These are phyloP conservation scores for Tromatobia lineatoria DNA, from an alignment of 2,888 invertebrate genomes.

Conservation along the genomic window DNA sequence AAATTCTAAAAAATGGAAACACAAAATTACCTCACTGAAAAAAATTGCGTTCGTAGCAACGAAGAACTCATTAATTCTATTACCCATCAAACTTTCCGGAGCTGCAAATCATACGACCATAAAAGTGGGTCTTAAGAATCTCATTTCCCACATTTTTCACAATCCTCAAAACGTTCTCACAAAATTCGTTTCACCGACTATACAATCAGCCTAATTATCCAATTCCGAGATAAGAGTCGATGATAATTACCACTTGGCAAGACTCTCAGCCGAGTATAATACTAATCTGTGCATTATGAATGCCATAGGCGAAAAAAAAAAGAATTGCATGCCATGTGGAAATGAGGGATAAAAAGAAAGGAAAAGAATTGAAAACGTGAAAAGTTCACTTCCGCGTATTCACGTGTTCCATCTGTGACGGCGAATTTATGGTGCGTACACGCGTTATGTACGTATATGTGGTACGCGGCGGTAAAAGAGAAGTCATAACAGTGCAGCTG, in stretches of 20 bases:
- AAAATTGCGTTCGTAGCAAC: too few species aligned
- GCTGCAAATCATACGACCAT: constrained; percentile 3
- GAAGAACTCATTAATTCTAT: too few species aligned
- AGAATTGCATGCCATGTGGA: background rate
- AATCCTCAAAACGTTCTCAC: background rate
- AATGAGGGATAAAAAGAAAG: constrained; percentile 2
- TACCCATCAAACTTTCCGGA: background rate
- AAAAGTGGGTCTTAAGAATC: background rate
- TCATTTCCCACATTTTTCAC: background rate
- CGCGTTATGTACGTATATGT: constrained; percentile 7
- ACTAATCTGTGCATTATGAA: constrained; percentile 2
- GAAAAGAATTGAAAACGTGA: constrained; percentile 29
- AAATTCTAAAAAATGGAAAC: too few species aligned
- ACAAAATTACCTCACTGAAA: too few species aligned
- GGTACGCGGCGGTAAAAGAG: constrained; percentile 12
- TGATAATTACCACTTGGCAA: constrained; percentile 1
- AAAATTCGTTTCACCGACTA: background rate
- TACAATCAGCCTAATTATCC: constrained; percentile 1
- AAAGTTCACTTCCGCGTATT: constrained; percentile 30
- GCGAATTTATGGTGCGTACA: background rate
- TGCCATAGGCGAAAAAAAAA: background rate
- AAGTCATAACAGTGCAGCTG: constrained; percentile 63
- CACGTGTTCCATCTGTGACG: constrained; percentile 44
- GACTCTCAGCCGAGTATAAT: constrained; percentile 6
- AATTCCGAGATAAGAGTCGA: background rate